Percentiles rank a stretch among this genome's conserved stretches.
Conservation (phyloP, 2,888 invertebrate genomes). For the Cryptocheilus praepositus region DNA sequence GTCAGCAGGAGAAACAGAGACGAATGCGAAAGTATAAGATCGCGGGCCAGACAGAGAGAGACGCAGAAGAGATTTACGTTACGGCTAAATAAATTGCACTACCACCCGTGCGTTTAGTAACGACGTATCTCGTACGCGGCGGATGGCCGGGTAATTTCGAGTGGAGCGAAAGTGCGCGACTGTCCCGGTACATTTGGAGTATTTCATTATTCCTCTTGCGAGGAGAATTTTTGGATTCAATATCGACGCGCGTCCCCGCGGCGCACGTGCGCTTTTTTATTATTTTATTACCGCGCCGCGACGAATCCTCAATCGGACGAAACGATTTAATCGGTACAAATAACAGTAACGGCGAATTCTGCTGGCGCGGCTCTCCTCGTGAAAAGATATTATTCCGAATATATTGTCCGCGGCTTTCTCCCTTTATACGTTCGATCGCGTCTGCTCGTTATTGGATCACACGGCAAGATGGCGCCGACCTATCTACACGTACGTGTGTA, state of each 20-base stretch:
- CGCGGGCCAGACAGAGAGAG: not conserved
- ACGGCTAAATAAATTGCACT: too few relatives aligned
- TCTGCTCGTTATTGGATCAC: constrained; percentile 15
- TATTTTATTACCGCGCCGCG: constrained; percentile 1
- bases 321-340: constrained; percentile 13
- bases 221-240: too few relatives aligned
- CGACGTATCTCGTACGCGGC: too few relatives aligned
- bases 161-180: too few relatives aligned
- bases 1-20: not conserved
- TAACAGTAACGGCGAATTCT: constrained; percentile 1
- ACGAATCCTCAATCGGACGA: constrained; percentile 4
- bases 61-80: not conserved
- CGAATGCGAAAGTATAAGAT: not conserved
- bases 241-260: not conserved
- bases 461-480: not conserved
- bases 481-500: not conserved
- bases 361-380: not conserved
- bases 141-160: too few relatives aligned
- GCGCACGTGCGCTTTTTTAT: not conserved
- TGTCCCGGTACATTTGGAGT: too few relatives aligned
- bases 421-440: constrained; percentile 11
- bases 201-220: too few relatives aligned
- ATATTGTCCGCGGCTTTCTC: constrained; percentile 9
- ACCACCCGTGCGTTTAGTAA: too few relatives aligned
- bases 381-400: constrained; percentile 15